These are phyloP conservation scores for Dorcus hopei DNA, from an alignment of 2,888 invertebrate genomes.

Conservation along the genomic window DNA sequence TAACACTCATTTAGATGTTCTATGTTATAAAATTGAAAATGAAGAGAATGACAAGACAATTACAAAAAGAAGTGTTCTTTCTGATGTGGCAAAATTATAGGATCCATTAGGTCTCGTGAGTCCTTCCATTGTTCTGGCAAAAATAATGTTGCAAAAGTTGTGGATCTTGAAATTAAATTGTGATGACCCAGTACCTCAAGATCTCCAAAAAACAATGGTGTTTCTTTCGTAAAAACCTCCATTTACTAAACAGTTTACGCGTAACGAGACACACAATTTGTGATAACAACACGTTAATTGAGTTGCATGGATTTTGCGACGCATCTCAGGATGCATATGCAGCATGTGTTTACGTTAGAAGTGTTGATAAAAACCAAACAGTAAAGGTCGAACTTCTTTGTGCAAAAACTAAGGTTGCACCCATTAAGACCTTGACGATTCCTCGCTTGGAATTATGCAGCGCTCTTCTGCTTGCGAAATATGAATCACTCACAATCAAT, in stretches of 20 bases:
- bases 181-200: conserved; percentile 8
- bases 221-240: background rate
- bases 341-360: conserved; percentile 8
- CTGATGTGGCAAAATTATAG: conserved; percentile 9
- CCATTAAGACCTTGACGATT: conserved; percentile 17
- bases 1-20: background rate
- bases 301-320: conserved; percentile 8
- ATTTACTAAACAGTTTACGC: background rate
- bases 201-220: conserved; percentile 9
- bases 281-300: background rate
- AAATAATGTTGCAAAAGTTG: conserved; percentile 15
- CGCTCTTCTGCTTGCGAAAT: conserved; percentile 15
- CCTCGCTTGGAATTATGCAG: conserved; percentile 22
- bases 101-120: conserved; percentile 15
- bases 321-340: conserved; percentile 9
- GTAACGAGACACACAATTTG: background rate
- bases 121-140: conserved; percentile 9
- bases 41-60: background rate
- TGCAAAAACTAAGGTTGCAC: conserved; percentile 16
- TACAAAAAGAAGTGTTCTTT: conserved; percentile 15
- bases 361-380: background rate
- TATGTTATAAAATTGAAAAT: background rate
- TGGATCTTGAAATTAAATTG: conserved; percentile 8
- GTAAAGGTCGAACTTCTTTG: conserved; percentile 8
- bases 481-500: background rate